phyloP scores from a whole-genome alignment of 2,113 vertebrate species.

The Apistogramma diplotaenia region DNA sequence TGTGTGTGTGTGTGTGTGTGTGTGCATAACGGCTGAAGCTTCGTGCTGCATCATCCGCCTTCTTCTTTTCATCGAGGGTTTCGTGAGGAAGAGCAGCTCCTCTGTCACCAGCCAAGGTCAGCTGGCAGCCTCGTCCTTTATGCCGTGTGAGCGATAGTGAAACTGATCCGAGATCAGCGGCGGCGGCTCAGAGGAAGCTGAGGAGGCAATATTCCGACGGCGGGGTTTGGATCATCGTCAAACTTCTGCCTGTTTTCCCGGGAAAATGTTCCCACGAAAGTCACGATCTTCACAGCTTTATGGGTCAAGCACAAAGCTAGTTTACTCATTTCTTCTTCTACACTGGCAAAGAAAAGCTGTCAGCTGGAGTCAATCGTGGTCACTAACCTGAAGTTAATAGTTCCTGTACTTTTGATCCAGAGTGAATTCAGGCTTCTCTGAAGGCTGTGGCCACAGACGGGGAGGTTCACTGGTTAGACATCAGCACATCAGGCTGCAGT shows the following conservation, averaged over 20 bases:
- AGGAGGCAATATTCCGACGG: not conserved
- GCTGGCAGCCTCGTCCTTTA: not conserved
- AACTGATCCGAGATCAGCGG: conserved; percentile 24
- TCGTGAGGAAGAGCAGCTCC: not conserved
- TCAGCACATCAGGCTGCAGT: not conserved
- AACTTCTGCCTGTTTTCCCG: conserved; percentile 7
- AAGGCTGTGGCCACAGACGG: too few species aligned
- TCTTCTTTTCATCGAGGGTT: not conserved
- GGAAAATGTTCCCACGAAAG: conserved; percentile 44
- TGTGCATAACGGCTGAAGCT: not conserved
- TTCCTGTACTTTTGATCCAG: too few species aligned
- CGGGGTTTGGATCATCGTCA: conserved; percentile 30
- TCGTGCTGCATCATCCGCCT: not conserved
- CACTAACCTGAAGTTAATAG: too few species aligned
- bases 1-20: not conserved
- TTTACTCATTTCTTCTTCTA: too few species aligned
- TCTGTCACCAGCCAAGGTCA: not conserved
- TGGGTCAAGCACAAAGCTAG: not conserved
- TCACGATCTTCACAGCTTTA: not conserved
- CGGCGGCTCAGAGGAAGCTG: not conserved
- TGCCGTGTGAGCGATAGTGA: not conserved
- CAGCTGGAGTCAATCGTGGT: too few species aligned
- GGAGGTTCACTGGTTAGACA: too few species aligned
- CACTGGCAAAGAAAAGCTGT: too few species aligned
- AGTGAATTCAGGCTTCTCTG: too few species aligned